Percentiles rank a stretch among this genome's conserved stretches.
Evolutionary conservation across 2,113 vertebrate genomes (phyloP).

Genomic region (Erythrolamprus reginae): DNA sequence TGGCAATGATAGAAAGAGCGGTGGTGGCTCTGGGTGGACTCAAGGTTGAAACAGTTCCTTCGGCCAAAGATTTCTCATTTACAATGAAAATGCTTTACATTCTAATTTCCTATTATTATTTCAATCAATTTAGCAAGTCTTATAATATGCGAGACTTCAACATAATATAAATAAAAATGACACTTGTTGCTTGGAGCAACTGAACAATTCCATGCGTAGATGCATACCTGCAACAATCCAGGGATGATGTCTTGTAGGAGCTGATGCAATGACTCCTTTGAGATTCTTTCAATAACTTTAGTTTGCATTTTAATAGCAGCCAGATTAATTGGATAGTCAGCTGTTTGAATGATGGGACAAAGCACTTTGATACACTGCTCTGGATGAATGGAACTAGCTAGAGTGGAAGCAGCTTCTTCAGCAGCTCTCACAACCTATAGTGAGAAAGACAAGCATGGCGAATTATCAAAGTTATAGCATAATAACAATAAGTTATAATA

Average conservation of each 20-base stretch:
- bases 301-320: constrained; percentile 99
- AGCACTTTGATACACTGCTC: constrained; percentile 99
- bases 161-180: neutral
- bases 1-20: neutral
- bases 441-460: constrained; percentile 2
- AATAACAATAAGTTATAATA: constrained; percentile 25
- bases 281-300: constrained; percentile 93
- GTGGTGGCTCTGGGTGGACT: neutral
- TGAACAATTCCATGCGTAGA: neutral
- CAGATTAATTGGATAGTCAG: constrained; percentile 97
- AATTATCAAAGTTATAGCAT: constrained; percentile 14
- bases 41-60: neutral
- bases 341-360: constrained; percentile 96
- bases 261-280: constrained; percentile 86
- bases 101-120: neutral
- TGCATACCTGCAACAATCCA: constrained; percentile 86
- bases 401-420: constrained; percentile 90
- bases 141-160: neutral
- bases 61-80: neutral
- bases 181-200: neutral
- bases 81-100: neutral
- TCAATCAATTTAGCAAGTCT: neutral
- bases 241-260: constrained; percentile 94
- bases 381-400: constrained; percentile 92
- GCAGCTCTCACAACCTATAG: constrained; percentile 93